phyloP scores from a whole-genome alignment of 2,797 vertebrate genomes.

The Rallus crepitans region DNA sequence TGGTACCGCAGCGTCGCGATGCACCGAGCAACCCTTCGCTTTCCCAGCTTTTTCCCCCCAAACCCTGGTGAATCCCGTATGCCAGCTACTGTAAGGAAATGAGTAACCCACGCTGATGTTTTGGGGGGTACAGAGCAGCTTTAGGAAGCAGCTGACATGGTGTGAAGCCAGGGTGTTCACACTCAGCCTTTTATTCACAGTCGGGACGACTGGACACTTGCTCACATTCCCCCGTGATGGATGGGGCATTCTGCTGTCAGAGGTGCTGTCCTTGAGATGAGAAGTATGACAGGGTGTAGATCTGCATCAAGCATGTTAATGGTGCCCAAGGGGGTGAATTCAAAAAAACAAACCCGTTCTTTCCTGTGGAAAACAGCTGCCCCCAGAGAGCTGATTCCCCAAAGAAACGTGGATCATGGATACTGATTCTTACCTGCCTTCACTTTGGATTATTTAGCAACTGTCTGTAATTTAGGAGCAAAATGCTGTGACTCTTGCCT shows the following conservation, averaged over 20 bases:
- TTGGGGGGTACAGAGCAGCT: not conserved
- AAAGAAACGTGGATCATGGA: not conserved
- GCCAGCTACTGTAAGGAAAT: fast-evolving
- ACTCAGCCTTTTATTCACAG: not conserved
- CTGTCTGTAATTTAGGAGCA: not conserved
- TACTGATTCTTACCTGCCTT: not conserved
- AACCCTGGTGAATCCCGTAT: fast-evolving
- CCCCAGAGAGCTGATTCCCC: not conserved
- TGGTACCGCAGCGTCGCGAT: fast-evolving
- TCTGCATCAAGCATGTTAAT: slow-evolving; percentile 35
- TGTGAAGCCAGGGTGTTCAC: not conserved
- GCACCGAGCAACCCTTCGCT: not conserved
- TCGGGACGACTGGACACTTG: not conserved
- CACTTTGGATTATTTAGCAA: not conserved
- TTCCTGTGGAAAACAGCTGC: not conserved
- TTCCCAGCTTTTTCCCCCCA: not conserved
- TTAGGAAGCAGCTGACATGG: not conserved
- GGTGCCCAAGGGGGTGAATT: not conserved
- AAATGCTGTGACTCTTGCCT: not conserved
- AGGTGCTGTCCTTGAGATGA: slow-evolving; percentile 58
- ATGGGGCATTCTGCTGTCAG: slow-evolving; percentile 11
- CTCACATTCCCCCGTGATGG: slow-evolving; percentile 14
- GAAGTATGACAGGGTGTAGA: not conserved
- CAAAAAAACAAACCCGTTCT: not conserved
- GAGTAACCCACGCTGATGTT: fast-evolving